phyloP scores from a whole-genome alignment of 2,888 invertebrate species.

The Ennomos fuscantarius region DNA sequence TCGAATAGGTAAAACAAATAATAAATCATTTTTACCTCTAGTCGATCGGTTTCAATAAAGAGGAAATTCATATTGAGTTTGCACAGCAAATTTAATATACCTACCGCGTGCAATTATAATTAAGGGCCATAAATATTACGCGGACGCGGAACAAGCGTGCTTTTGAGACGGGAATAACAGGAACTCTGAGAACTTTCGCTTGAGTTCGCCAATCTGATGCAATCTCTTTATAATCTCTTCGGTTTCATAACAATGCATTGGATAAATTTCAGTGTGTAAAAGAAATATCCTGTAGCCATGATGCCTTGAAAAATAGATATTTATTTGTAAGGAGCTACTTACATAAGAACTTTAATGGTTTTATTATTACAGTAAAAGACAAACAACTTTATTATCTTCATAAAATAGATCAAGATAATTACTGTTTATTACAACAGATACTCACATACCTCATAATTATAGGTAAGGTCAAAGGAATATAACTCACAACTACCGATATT shows the following conservation, averaged over 20 bases:
- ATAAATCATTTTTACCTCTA: slow-evolving; percentile 38
- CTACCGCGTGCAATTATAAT: slow-evolving; percentile 57
- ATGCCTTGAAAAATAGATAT: not conserved
- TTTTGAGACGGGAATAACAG: slow-evolving; percentile 43
- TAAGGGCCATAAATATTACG: slow-evolving; percentile 66
- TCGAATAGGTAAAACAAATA: slow-evolving; percentile 15
- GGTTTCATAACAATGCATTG: not conserved
- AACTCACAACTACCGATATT: slow-evolving; percentile 5
- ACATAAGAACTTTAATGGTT: slow-evolving; percentile 2
- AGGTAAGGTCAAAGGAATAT: slow-evolving; percentile 12
- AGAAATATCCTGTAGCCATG: not conserved
- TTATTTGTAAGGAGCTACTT: too few species aligned
- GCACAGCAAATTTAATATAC: slow-evolving; percentile 55
- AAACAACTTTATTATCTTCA: slow-evolving; percentile 19
- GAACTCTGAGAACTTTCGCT: slow-evolving; percentile 52
- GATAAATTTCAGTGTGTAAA: too few species aligned
- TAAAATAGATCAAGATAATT: slow-evolving; percentile 23
- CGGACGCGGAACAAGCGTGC: slow-evolving; percentile 53
- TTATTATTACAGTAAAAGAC: slow-evolving; percentile 10
- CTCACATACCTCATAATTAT: slow-evolving; percentile 9
- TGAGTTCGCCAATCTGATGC: slow-evolving; percentile 30
- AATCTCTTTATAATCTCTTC: slow-evolving; percentile 18
- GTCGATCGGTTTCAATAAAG: slow-evolving; percentile 42
- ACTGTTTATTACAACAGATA: slow-evolving; percentile 17
- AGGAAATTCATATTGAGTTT: slow-evolving; percentile 45